These are phyloP conservation scores for Polietes domitor DNA, from an alignment of 2,888 invertebrate genomes.

Conservation along the genomic window DNA sequence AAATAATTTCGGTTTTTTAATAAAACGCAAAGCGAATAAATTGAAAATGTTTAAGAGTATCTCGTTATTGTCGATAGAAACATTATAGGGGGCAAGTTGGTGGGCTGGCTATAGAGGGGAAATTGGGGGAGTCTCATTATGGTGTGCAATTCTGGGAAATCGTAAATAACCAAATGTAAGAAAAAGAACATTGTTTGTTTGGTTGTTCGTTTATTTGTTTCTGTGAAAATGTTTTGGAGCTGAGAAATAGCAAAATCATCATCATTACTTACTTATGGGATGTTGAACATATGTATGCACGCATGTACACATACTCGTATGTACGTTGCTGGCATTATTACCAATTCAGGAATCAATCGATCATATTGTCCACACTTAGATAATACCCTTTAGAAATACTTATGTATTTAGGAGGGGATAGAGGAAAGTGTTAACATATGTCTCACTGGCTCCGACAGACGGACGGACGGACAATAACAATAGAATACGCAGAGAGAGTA, in stretches of 20 bases:
- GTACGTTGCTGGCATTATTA: not conserved
- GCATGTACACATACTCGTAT: not conserved
- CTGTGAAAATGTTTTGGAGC: not conserved
- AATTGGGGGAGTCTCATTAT: not conserved
- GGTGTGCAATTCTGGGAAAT: not conserved
- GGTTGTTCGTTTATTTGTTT: not conserved
- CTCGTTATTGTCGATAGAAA: not conserved
- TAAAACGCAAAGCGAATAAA: not conserved
- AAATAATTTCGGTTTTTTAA: not conserved
- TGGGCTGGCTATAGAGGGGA: no score
- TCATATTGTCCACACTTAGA: conserved; percentile 15
- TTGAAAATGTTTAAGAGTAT: not conserved
- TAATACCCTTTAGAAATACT: not conserved
- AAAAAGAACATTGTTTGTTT: not conserved
- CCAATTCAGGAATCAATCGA: conserved; percentile 20
- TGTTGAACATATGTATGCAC: not conserved
- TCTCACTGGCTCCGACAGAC: not conserved
- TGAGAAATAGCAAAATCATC: conserved; percentile 2
- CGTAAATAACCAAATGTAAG: not conserved
- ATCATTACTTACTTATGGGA: not conserved
- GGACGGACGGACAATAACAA: no score
- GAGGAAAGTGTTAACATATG: not conserved
- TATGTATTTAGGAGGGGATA: not conserved
- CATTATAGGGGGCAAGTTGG: not conserved
- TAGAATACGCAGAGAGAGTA: conserved; percentile 3